A percentile compares a stretch with the other conserved stretches of the same genome.
Evolutionary conservation across 2,113 vertebrate species (phyloP).

Genomic region (Enhydra lutris): DNA sequence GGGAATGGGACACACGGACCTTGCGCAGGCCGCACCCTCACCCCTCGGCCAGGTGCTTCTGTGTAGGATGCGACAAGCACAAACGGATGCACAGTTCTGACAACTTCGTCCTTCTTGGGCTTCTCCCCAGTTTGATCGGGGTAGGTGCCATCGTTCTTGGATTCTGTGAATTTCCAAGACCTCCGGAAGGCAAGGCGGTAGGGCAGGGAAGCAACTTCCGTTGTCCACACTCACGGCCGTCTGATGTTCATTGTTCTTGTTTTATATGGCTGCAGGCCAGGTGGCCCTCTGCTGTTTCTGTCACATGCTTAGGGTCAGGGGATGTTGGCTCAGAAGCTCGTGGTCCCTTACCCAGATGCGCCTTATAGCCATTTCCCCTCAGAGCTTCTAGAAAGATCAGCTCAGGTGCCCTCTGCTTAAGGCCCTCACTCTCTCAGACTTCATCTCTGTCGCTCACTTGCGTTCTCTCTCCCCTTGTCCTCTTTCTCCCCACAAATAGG

Average conservation of each 20-base stretch:
- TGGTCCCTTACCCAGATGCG: neutral
- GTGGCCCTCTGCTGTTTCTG: neutral
- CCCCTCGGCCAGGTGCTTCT: neutral
- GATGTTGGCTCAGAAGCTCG: neutral
- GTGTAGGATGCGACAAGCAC: neutral
- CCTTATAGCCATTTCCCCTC: neutral
- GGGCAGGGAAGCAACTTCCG: neutral
- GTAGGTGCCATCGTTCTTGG: neutral
- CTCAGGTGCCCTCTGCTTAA: neutral
- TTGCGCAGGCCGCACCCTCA: rapidly evolving
- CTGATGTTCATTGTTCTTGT: neutral
- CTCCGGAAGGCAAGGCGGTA: neutral
- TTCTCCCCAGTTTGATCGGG: neutral
- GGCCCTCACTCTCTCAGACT: neutral
- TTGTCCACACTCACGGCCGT: neutral
- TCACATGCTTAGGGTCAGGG: neutral
- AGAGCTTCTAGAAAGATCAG: neutral
- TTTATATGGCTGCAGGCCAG: neutral
- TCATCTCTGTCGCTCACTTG: neutral
- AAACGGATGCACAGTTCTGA: rapidly evolving
- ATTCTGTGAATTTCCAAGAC: neutral
- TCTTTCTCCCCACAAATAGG: neutral
- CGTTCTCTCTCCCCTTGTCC: neutral
- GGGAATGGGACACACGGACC: neutral
- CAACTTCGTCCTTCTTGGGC: neutral